Percentiles rank a stretch among this genome's conserved stretches.
phyloP scores from a whole-genome alignment of 2,888 invertebrate species.

The Hirtodrosophila cameraria region DNA sequence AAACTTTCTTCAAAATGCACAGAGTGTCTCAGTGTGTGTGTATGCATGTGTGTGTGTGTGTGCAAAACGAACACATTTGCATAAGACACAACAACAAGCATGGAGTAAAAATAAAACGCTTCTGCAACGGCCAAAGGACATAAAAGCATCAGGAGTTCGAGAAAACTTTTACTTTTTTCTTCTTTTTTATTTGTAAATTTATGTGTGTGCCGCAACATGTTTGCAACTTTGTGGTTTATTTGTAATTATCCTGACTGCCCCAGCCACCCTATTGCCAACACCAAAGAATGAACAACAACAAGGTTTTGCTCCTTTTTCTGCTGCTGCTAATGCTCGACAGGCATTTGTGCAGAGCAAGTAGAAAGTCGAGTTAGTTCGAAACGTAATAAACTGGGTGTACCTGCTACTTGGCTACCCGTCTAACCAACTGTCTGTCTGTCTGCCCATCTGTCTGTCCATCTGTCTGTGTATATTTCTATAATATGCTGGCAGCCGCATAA shows the following conservation, averaged over 20 bases:
- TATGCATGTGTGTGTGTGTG: constrained; percentile 15
- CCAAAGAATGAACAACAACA: constrained; percentile 55
- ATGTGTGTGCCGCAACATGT: constrained; percentile 65
- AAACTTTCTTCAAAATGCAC: constrained; percentile 62
- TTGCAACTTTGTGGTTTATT: constrained; percentile 79
- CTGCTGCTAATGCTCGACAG: constrained; percentile 47
- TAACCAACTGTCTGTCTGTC: constrained; percentile 2
- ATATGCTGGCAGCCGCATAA: constrained; percentile 55
- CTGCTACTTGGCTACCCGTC: background rate
- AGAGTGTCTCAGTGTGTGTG: constrained; percentile 15
- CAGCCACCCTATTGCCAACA: background rate
- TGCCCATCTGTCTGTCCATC: constrained; percentile 4
- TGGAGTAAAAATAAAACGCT: constrained; percentile 52
- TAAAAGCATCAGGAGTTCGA: constrained; percentile 41
- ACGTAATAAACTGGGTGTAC: constrained; percentile 71
- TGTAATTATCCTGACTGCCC: constrained; percentile 71
- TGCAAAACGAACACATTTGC: constrained; percentile 66
- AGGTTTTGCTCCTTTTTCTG: constrained; percentile 10
- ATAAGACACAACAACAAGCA: constrained; percentile 65
- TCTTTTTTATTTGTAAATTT: constrained; percentile 42
- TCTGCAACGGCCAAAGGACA: constrained; percentile 37
- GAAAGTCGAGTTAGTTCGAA: constrained; percentile 49
- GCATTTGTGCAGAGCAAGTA: constrained; percentile 58
- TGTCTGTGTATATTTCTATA: constrained; percentile 38
- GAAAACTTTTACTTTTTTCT: constrained; percentile 33